phyloP scores from a whole-genome alignment of 2,797 vertebrate genomes.

The Telmatherina bonti region DNA sequence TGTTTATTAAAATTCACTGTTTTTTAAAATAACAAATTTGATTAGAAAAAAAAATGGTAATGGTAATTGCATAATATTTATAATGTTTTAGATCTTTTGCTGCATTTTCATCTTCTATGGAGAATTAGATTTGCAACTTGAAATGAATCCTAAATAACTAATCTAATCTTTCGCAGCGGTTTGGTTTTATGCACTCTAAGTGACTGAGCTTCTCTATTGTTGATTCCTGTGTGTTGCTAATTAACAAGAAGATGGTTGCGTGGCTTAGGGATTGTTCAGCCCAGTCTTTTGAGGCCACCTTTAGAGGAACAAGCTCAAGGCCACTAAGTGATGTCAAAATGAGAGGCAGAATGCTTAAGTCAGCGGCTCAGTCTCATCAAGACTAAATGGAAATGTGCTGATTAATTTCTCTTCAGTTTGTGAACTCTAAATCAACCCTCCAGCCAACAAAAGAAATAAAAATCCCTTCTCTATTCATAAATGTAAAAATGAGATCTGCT shows the following conservation, averaged over 20 bases:
- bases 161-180: conserved; percentile 28
- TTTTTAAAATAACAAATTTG: too few species aligned
- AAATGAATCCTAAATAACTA: conserved; percentile 30
- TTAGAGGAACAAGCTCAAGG: conserved; percentile 52
- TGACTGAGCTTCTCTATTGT: conserved; percentile 47
- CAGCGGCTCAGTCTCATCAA: conserved; percentile 69
- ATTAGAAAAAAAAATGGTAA: too few species aligned
- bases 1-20: too few species aligned
- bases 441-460: conserved; percentile 27
- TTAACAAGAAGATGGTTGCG: conserved; percentile 63
- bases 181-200: conserved; percentile 23
- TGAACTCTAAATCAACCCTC: conserved; percentile 64
- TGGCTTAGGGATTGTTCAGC: conserved; percentile 40
- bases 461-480: conserved; percentile 44
- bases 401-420: conserved; percentile 64
- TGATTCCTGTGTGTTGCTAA: conserved; percentile 50
- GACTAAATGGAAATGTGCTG: conserved; percentile 67
- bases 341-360: conserved; percentile 47
- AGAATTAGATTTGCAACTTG: neutral
- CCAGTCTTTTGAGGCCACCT: conserved; percentile 49
- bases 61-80: neutral
- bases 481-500: conserved; percentile 46
- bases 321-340: conserved; percentile 56
- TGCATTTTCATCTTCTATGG: neutral
- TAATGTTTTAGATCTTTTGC: neutral